Base-by-base conservation (phyloP, 2,113 vertebrate species). In the Agapornis roseicollis region DNA sequence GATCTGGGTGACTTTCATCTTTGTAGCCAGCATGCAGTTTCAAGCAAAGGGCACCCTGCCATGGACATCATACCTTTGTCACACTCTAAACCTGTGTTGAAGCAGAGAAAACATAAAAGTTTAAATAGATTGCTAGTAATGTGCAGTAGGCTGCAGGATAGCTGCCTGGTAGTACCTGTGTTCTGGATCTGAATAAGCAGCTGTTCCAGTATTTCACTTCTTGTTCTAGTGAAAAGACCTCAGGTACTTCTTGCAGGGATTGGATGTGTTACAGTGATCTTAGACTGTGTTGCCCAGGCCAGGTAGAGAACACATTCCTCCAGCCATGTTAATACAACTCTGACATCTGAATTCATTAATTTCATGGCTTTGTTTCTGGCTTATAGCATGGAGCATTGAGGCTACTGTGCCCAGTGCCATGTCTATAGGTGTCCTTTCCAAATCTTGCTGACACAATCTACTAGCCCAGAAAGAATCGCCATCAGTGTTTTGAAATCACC, bases 11-110 rank as follows among this genome's bases (percentile, higher is more conserved):
- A 41, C 71, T 89, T 91, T 91, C 39, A 76, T 81, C 88, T 89
- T 76, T 0, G 0, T 17, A 87, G 69, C 46, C 73, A 47, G 29
- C 8, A 42, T 79, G 70, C 60, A 64, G 53, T 53, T 91, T 63
- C 70, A 53, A 72, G 85, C 39, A 71, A 76, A 89, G 88, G 61
- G 35, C 89, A 88, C 69, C 89, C 81, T 94, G 87, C 73, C 78
- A 71, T 8, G 61, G 70, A 10, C 64, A n/a, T 65, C 68, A 66
- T 82, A 49, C 88, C 68, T 96, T 69, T 93, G 58, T 80, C 85
- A 49, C 44, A 18, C 39, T 85, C 64, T 60, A 85, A 96, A 60
- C 71, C 53, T 20, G 19, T 23, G 44, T 28, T 39, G 88, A 69
- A 79, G 41, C 70, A 89, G 63, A 91, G 69, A 71, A 82, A 82